These are phyloP conservation scores for Medauroidea extradentata DNA, from an alignment of 1,140 invertebrate genomes.

Conservation along the genomic window DNA sequence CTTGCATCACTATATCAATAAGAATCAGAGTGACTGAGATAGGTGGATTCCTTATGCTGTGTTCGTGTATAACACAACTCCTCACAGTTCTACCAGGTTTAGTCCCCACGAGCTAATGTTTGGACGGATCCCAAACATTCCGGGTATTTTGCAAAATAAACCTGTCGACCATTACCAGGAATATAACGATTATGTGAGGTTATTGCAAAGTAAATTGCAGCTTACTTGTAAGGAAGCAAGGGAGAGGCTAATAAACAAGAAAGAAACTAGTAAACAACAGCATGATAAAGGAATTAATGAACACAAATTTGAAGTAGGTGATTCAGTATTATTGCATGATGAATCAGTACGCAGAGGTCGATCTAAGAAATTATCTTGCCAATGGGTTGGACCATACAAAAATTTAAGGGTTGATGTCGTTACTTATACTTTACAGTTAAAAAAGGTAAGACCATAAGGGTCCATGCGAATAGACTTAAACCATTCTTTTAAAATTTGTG, in stretches of 20 bases:
- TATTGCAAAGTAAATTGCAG: not conserved
- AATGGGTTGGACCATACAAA: too few species aligned
- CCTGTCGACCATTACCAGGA: not conserved
- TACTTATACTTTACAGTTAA: too few species aligned
- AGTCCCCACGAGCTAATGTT: slow-evolving; percentile 44
- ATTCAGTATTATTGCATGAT: not conserved
- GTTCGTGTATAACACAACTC: slow-evolving; percentile 45
- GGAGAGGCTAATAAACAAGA: not conserved
- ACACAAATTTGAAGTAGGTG: not conserved
- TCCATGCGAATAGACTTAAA: too few species aligned
- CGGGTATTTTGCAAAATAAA: not conserved
- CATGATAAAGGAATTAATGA: not conserved
- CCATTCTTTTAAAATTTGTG: too few species aligned
- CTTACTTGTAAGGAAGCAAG: not conserved
- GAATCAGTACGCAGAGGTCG: slow-evolving; percentile 3
- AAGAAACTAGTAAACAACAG: not conserved
- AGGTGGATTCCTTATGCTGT: slow-evolving; percentile 38
- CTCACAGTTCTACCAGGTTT: slow-evolving; percentile 39
- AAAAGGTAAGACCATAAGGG: too few species aligned
- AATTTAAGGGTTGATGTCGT: too few species aligned
- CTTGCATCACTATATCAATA: slow-evolving; percentile 38
- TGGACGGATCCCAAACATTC: slow-evolving; percentile 33
- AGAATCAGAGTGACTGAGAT: slow-evolving; percentile 43
- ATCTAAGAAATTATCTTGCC: not conserved
- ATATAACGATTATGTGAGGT: not conserved